Conservation (phyloP, 2,113 vertebrate species). For the Vulpes lagopus region DNA sequence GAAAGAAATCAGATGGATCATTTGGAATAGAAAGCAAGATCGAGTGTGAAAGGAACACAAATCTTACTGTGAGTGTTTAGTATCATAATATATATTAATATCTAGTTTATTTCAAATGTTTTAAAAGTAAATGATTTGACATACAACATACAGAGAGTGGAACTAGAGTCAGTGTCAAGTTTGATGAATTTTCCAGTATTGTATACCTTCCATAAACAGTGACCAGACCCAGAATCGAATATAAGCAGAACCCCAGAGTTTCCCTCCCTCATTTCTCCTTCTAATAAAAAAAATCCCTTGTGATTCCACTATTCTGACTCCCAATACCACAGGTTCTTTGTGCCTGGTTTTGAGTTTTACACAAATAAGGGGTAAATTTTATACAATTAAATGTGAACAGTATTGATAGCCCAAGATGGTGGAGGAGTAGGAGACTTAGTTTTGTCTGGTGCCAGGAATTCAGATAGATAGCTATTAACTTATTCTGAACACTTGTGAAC, state of each 20-base stretch:
- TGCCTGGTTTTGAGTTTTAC: neutral
- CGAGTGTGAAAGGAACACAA: neutral
- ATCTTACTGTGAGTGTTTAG: neutral
- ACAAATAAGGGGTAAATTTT: neutral
- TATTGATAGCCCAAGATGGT: too few relatives aligned
- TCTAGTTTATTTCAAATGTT: neutral
- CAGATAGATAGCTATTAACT: too few relatives aligned
- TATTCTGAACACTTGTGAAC: too few relatives aligned
- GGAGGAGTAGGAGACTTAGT: too few relatives aligned
- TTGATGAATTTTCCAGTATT: neutral
- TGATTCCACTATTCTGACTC: neutral
- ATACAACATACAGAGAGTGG: neutral
- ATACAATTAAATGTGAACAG: neutral
- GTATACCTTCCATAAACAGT: too few relatives aligned
- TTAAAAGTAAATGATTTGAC: neutral
- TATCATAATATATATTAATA: neutral
- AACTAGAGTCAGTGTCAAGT: neutral
- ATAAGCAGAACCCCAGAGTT: neutral
- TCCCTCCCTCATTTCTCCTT: neutral
- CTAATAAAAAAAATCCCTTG: too few relatives aligned
- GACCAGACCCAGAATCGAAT: neutral
- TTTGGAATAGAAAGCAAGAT: neutral
- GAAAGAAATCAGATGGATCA: neutral
- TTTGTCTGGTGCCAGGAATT: too few relatives aligned
- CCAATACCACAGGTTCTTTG: neutral